Evolutionary conservation across 2,888 invertebrate genomes (phyloP).

Genomic region (Melanotus villosus): DNA sequence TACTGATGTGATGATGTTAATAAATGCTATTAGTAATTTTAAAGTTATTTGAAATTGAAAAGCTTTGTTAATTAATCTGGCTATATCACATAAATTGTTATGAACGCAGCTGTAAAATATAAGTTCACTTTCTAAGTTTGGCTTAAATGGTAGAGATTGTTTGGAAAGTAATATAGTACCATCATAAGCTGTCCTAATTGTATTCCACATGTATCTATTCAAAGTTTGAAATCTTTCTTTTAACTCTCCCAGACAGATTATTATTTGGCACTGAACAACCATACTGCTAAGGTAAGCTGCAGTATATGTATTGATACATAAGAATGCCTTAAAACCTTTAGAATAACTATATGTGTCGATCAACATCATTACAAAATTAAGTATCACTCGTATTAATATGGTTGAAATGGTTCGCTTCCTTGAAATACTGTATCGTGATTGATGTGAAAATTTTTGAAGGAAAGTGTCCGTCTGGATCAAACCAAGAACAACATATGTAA

Average conservation of each 20-base stretch:
- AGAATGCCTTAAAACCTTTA: neutral
- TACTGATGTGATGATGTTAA: slow-evolving; percentile 25
- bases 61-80: slow-evolving; percentile 15
- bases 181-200: neutral
- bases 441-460: neutral
- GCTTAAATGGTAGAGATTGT: neutral
- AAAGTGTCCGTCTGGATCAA: neutral
- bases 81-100: slow-evolving; percentile 19
- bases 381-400: neutral
- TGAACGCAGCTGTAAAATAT: slow-evolving; percentile 19
- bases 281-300: slow-evolving; percentile 10
- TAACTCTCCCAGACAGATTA: slow-evolving; percentile 14
- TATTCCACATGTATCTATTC: slow-evolving; percentile 8
- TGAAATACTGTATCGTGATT: neutral
- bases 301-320: slow-evolving; percentile 4
- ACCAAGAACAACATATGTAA: neutral
- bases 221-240: slow-evolving; percentile 11
- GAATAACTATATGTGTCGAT: neutral
- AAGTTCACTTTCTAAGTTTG: slow-evolving; percentile 4
- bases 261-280: slow-evolving; percentile 10
- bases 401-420: neutral
- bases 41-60: slow-evolving; percentile 26
- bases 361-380: neutral
- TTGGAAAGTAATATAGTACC: neutral
- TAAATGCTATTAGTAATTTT: slow-evolving; percentile 21